phyloP scores from a whole-genome alignment of 2,888 invertebrate species.

The Leuctra nigra region DNA sequence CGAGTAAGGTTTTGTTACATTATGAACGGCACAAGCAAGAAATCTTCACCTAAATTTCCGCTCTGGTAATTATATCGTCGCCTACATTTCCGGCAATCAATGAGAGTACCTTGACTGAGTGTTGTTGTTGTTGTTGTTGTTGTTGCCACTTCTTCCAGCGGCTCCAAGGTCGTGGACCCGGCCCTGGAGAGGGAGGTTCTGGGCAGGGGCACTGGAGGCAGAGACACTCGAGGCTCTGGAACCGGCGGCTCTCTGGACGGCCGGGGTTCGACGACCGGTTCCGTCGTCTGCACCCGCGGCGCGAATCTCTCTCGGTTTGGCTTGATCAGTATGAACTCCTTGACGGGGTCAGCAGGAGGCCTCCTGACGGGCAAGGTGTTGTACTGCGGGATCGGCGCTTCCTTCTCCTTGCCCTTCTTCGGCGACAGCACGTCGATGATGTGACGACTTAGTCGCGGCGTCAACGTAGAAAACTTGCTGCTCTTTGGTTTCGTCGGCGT shows the following conservation, averaged over 20 bases:
- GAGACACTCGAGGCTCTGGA: not conserved
- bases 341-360: not conserved
- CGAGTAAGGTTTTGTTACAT: no score
- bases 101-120: not conserved
- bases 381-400: not conserved
- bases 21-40: no score
- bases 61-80: no score
- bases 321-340: not conserved
- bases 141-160: not conserved
- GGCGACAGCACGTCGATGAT: not conserved
- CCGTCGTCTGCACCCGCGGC: not conserved
- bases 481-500: not conserved
- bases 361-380: not conserved
- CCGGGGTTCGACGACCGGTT: not conserved
- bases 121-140: not conserved
- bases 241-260: not conserved
- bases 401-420: not conserved
- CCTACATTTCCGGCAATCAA: not conserved
- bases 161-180: not conserved
- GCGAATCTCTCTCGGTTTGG: conserved; percentile 7
- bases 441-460: conserved; percentile 5
- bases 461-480: not conserved
- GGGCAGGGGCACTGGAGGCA: not conserved
- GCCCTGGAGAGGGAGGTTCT: not conserved
- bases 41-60: no score